Evolutionary conservation across 2,888 invertebrate species (phyloP).

Genomic region (Brachypalpus laphriformis): DNA sequence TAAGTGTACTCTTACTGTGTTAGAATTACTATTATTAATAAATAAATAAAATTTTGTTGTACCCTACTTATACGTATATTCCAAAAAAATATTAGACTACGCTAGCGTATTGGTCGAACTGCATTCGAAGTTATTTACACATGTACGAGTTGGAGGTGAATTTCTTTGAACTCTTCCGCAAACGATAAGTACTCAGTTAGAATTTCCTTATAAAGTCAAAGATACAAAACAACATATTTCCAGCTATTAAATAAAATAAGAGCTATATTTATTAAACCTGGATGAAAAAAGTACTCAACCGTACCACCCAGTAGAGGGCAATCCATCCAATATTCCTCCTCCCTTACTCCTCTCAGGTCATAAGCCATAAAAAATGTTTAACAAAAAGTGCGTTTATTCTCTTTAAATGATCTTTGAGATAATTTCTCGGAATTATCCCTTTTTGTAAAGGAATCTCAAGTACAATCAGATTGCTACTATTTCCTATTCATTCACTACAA

Average conservation of each 20-base stretch:
- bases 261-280: constrained; percentile 25
- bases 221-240: too few species aligned
- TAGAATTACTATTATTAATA: too few species aligned
- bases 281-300: constrained; percentile 14
- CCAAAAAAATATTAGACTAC: too few species aligned
- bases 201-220: too few species aligned
- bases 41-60: too few species aligned
- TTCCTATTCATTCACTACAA: constrained; percentile 24
- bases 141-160: too few species aligned
- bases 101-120: too few species aligned
- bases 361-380: constrained; percentile 49
- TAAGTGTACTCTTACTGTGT: too few species aligned
- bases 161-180: too few species aligned
- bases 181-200: too few species aligned
- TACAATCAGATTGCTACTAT: constrained; percentile 51
- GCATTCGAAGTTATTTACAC: too few species aligned
- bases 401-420: constrained; percentile 50
- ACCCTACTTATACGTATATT: too few species aligned
- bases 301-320: constrained; percentile 49
- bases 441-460: constrained; percentile 25
- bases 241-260: neutral
- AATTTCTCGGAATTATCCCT: constrained; percentile 51
- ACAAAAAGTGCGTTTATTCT: constrained; percentile 41
- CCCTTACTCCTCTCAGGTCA: constrained; percentile 18
- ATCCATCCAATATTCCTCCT: neutral